Base-by-base conservation (phyloP, 2,113 vertebrate species). In the Tenrec ecaudatus region DNA sequence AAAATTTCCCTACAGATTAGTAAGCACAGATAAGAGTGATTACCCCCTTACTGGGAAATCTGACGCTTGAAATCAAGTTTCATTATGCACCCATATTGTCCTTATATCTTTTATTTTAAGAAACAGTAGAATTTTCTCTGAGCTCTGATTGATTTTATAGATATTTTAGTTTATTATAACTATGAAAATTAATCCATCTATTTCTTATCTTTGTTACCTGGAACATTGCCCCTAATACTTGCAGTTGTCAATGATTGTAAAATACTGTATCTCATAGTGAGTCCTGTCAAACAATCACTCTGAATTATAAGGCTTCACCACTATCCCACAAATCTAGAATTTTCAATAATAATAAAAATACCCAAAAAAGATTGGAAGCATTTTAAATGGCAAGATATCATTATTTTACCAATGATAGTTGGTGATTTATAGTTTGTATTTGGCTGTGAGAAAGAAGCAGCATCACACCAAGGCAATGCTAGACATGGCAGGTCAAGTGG, bases 371-470 rank as follows among this genome's bases (percentile, higher is more conserved):
- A 53, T 53, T 53, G 47, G 11, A 53, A 53, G 47, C 47, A 53
- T 53, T 53, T 53, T 53, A 53, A 53, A 53, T 53, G 47, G 11
- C 9, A 53, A 53, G 47, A 53, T 53, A 53, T 53, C 1, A 53
- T 53, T 53, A 53, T 10, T 53, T 53, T 53, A 12, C 4, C 62
- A 87, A 40, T 25, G 10, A 73, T 3, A 83, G 9, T 16, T 89
- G 66, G n/a, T 86, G 53, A 19, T 79, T 81, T 69, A 81, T 16
- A 22, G 6, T 89, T 90, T 89, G 76, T 68, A 89, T 64, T 90
- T 82, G 79, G 33, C 40, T 15, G 0, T 71, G 53, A 10, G 23
- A 15, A 43, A 29, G 19, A 71, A 38, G 58, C 40, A 78, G 6
- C 43, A 78, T 68, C 5, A 19, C 9, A 84, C 11, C 17, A 89